Percentiles rank a stretch among this genome's conserved stretches.
Evolutionary conservation across 2,113 vertebrate species (phyloP).

Genomic region (Corydoras maculifer): DNA sequence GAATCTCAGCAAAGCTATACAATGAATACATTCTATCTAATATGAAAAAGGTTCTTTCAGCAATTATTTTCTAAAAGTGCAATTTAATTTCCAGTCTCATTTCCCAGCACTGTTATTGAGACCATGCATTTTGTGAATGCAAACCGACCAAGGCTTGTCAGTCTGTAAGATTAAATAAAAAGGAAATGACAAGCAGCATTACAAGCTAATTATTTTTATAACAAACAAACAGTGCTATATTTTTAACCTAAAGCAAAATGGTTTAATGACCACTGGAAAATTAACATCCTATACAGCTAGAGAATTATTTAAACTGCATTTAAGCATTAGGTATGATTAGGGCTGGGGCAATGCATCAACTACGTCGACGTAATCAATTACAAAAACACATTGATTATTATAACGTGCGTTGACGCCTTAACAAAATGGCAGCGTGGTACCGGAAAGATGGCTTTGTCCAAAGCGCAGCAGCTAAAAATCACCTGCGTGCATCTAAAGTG

Average conservation of each 20-base stretch:
- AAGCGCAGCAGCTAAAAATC: no score
- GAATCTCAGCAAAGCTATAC: conserved; percentile 28
- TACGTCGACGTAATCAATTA: no score
- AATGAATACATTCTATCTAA: conserved; percentile 42
- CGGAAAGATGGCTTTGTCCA: no score
- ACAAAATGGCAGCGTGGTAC: no score
- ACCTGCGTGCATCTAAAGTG: no score
- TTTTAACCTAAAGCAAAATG: not conserved
- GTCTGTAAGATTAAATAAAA: not conserved
- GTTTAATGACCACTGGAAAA: no score
- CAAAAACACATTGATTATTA: no score
- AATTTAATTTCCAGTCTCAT: conserved; percentile 40
- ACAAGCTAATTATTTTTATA: not conserved
- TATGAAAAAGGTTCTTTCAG: conserved; percentile 42
- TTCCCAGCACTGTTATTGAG: conserved; percentile 39
- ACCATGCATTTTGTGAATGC: conserved; percentile 31
- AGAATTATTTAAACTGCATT: no score
- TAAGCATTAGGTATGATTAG: no score
- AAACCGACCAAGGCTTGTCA: conserved; percentile 20
- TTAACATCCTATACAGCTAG: no score
- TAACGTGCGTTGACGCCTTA: no score
- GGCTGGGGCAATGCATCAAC: no score
- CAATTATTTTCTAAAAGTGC: conserved; percentile 42
- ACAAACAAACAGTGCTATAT: not conserved
- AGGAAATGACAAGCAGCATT: not conserved